phyloP scores from a whole-genome alignment of 2,888 invertebrate genomes.

The Drosophila histrio region DNA sequence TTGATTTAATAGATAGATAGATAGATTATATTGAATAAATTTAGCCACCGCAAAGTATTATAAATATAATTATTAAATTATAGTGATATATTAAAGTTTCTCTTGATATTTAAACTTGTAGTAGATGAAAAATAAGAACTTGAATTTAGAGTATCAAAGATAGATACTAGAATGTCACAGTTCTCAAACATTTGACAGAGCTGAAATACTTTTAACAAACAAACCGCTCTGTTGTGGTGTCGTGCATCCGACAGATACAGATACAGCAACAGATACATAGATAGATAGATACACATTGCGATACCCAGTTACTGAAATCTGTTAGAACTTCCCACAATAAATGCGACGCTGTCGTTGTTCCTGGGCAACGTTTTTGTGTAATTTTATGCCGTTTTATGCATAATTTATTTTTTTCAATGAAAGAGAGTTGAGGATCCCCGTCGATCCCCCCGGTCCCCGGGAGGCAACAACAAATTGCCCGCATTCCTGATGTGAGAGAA shows the following conservation, averaged over 20 bases:
- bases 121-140: no score
- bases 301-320: slow-evolving; percentile 36
- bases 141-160: no score
- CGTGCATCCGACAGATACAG: slow-evolving; percentile 40
- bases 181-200: slow-evolving; percentile 7
- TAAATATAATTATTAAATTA: background rate
- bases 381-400: slow-evolving; percentile 66
- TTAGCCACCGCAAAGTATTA: no score
- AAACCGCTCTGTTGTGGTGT: slow-evolving; percentile 15
- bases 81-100: no score
- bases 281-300: background rate
- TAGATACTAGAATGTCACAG: no score
- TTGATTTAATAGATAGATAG: background rate
- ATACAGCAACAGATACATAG: slow-evolving; percentile 16
- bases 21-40: background rate
- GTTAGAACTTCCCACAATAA: slow-evolving; percentile 70
- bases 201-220: slow-evolving; percentile 21
- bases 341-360: slow-evolving; percentile 39
- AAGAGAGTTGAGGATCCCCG: slow-evolving; percentile 30
- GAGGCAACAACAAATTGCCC: slow-evolving; percentile 54
- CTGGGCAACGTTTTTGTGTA: slow-evolving; percentile 59
- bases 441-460: background rate
- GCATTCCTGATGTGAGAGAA: slow-evolving; percentile 65
- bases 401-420: slow-evolving; percentile 73
- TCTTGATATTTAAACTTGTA: no score